A percentile compares a stretch with the other conserved stretches of the same genome.
phyloP scores from a whole-genome alignment of 1,140 invertebrate species.

The Scaptomyza hsui region DNA sequence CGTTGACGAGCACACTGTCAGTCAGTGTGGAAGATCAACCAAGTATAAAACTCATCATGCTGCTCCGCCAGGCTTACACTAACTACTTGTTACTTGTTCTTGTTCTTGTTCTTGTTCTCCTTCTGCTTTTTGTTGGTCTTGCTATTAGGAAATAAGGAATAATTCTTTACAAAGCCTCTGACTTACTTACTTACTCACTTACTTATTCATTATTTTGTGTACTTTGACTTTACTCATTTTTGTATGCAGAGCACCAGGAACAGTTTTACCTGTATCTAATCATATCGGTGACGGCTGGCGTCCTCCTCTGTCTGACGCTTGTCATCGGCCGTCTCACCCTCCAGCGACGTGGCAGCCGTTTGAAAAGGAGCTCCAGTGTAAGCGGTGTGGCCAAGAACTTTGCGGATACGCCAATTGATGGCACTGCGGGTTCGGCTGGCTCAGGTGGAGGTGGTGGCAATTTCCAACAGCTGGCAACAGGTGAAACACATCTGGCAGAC shows the following conservation, averaged over 20 bases:
- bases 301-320: slow-evolving; percentile 88
- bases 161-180: background rate
- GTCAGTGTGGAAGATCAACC: slow-evolving; percentile 35
- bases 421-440: background rate
- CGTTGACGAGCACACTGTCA: slow-evolving; percentile 24
- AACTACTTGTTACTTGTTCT: slow-evolving; percentile 26
- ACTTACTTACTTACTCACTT: slow-evolving; percentile 1
- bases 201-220: slow-evolving; percentile 17
- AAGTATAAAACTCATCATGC: slow-evolving; percentile 50
- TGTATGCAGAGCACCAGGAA: slow-evolving; percentile 89
- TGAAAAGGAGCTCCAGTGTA: slow-evolving; percentile 63
- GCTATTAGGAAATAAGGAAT: slow-evolving; percentile 21
- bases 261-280: slow-evolving; percentile 91
- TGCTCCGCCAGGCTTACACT: slow-evolving; percentile 29
- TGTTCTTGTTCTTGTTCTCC: background rate
- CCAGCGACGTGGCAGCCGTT: slow-evolving; percentile 86
- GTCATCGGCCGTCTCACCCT: slow-evolving; percentile 88
- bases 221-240: slow-evolving; percentile 3
- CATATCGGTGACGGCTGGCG: slow-evolving; percentile 88
- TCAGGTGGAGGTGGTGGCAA: slow-evolving; percentile 59
- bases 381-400: slow-evolving; percentile 44
- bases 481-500: slow-evolving; percentile 87
- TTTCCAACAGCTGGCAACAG: slow-evolving; percentile 85
- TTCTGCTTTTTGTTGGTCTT: slow-evolving; percentile 6
- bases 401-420: slow-evolving; percentile 35